Evolutionary conservation across 2,888 invertebrate species (phyloP), one percentile per base, ranked within the genome.

Genomic region (Clivina fossor): DNA sequence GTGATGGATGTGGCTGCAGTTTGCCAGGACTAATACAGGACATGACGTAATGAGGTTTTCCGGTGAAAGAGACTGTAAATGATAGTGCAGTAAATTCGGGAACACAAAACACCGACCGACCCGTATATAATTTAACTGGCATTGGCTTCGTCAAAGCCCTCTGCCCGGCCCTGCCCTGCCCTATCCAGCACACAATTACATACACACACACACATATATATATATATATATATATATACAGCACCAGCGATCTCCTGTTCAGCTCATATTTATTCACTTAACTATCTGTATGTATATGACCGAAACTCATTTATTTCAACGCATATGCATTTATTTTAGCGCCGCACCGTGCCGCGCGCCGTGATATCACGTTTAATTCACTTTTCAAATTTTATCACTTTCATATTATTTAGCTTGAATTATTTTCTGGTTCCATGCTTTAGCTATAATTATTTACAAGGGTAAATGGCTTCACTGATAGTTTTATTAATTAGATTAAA

Each of bases 31-130:
- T 50, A 50, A 50, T 50, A 22, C 50, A 20, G 28, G 40, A 50
- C 51, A 51, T 51, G 51, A 51, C 43, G 51, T 51, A 51, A 51
- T 51, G 51, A 51, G 51, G 51, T 51, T 51, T 40, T 51, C 51
- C 32, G 30, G 51, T 51, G 41, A 51, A 51, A 51, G 51, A 51
- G 51, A 51, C 41, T 51, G 51, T 51, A 51, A 51, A 51, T 51
- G 51, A 51, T 51, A 51, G 51, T 43, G 51, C 43, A 24, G 51
- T 51, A 51, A 51, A 51, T 51, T 43, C 51, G 41, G 30, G 49
- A n/a, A n/a, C 49, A 40, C 49, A 49, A 49, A 49, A 49, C 30
- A 40, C 24, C 46, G 30, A 22, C 20, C 46, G 15, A 30, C 26
- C 3, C 26, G 15, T 26, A 19, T 46, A 22, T n/a, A n/a, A 38